Base-by-base conservation (phyloP, 2,113 vertebrate species). In the Menura novaehollandiae region DNA sequence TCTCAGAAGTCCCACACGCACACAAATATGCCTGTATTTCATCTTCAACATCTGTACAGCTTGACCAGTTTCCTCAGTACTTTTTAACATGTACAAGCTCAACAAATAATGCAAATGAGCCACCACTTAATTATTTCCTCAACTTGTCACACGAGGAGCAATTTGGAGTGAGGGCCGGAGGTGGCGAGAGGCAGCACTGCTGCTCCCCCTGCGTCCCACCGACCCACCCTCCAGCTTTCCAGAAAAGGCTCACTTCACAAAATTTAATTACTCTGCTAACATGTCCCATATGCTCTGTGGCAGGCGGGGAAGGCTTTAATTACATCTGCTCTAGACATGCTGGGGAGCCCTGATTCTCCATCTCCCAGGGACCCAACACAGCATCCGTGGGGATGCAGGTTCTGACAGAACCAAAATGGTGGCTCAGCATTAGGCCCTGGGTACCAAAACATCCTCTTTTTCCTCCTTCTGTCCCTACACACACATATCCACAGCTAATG, bases 231-330 rank as follows among this genome's bases (percentile, higher is more conserved):
- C 95, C 95, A 95, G 95, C 94, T 96, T 90, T 74, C 94, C 92
- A 93, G 71, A 73, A 85, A 96, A 97, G 85, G 78, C 85, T 96
- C 93, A 96, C 95, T 97, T 96, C 95, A 95, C 97, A 97, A 97
- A 96, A 97, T 96, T 93, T 97, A 98, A 97, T 98, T 97, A 97
- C 95, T 96, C 96, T 81, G 81, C 85, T 97, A 98, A 97, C 96
- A 66, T 82, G 96, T 97, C 97, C 97, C 97, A 97, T 98, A 98
- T 98, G 98, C 93, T 97, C 85, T 66, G 82, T 87, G 96, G 95
- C 95, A 97, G 84, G 91, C 96, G 94, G 80, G 78, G 91, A 89
- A 96, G 85, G 89, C 85, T 97, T 95, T 97, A 97, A 97, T 97
- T 96, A 95, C 88, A 86, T 97, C 93, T 97, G 83, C 78, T 93